These are phyloP conservation scores for Anableps anableps DNA, from an alignment of 2,797 vertebrate genomes.

Conservation along the genomic window DNA sequence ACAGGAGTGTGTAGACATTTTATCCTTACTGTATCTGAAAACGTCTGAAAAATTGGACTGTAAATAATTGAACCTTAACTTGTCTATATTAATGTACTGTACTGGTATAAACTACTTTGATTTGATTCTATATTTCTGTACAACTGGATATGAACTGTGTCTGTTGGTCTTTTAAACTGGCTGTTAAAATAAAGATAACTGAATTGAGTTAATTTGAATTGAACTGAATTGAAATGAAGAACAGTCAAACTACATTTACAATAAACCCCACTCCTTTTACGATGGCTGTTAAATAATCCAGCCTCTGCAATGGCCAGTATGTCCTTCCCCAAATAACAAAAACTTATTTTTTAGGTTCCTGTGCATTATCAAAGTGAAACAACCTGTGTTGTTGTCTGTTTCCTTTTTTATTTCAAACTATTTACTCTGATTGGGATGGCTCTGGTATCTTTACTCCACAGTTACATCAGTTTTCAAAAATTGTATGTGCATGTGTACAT, in stretches of 20 bases:
- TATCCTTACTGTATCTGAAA: background rate
- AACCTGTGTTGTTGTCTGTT: background rate
- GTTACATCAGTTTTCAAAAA: conserved; percentile 14
- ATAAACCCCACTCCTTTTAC: background rate
- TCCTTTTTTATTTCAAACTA: background rate
- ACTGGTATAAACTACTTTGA: background rate
- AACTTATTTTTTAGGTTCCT: background rate
- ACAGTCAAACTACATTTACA: background rate
- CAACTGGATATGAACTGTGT: background rate
- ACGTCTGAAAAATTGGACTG: background rate
- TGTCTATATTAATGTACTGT: background rate
- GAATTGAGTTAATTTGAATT: background rate
- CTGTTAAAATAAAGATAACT: background rate
- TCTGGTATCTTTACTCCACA: conserved; percentile 6
- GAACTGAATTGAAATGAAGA: background rate
- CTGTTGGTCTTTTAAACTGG: background rate
- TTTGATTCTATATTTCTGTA: background rate
- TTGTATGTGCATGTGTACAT: conserved; percentile 16
- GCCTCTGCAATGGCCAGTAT: background rate
- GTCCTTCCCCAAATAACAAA: background rate
- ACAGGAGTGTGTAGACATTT: too few species aligned
- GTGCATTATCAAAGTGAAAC: background rate
- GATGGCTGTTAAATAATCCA: background rate
- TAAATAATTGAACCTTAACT: background rate
- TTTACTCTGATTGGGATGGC: background rate